Evolutionary conservation across 2,888 invertebrate species (phyloP).

Genomic region (Zeuzera pyrina): DNA sequence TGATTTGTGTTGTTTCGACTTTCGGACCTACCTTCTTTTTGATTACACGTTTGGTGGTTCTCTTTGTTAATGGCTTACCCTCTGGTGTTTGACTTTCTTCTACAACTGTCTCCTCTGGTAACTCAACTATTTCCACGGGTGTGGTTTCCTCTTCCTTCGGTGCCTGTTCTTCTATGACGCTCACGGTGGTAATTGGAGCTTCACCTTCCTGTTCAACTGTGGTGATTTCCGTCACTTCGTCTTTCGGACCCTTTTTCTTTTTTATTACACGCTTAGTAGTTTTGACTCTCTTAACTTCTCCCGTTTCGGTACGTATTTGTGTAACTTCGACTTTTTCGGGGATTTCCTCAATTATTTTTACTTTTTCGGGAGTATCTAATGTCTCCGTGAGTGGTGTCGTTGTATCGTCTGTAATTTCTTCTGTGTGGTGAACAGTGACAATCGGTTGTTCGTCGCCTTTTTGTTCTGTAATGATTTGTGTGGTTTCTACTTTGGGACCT

Average conservation of each 20-base stretch:
- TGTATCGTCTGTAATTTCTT: conserved; percentile 28
- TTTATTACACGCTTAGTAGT: conserved; percentile 32
- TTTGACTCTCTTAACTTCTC: conserved; percentile 14
- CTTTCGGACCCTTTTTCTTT: conserved; percentile 46
- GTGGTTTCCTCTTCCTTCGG: conserved; percentile 16
- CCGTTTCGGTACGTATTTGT: conserved; percentile 15
- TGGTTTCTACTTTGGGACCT: conserved; percentile 22
- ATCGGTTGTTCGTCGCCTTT: conserved; percentile 28
- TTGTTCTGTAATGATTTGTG: conserved; percentile 31
- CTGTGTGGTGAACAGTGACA: conserved; percentile 34
- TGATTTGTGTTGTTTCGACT: conserved; percentile 36
- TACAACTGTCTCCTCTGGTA: conserved; percentile 35
- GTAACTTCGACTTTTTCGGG: conserved; percentile 16
- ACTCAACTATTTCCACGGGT: conserved; percentile 20
- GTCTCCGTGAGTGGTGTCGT: conserved; percentile 19
- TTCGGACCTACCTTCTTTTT: conserved; percentile 29
- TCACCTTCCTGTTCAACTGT: conserved; percentile 51
- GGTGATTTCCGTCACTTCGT: conserved; percentile 58
- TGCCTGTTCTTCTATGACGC: conserved; percentile 34
- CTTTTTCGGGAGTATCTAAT: conserved; percentile 14
- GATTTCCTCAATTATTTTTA: conserved; percentile 23
- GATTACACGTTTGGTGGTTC: conserved; percentile 27
- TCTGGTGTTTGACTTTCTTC: conserved; percentile 26
- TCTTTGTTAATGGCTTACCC: conserved; percentile 21
- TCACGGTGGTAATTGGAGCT: conserved; percentile 33